Base-by-base conservation (phyloP, 2,113 vertebrate species). In the Sardina pilchardus region DNA sequence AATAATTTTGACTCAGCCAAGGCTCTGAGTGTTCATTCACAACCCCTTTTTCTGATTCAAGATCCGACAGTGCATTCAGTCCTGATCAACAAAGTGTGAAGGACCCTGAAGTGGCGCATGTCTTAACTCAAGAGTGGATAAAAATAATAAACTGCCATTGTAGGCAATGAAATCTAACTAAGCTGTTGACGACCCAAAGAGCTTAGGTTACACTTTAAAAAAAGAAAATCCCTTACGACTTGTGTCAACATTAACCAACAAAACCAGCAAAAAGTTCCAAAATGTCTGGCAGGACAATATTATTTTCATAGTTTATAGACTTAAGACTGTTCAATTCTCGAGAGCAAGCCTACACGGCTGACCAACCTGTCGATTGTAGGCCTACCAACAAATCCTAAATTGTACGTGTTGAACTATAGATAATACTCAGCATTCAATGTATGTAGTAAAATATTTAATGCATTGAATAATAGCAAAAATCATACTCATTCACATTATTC, bases 401-500 rank as follows among this genome's bases (percentile, higher is more conserved):
- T 26, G 45, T 34, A 34, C n/a, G 53, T 47, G 9, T 47, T 0
- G 14, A 45, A 34, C 63, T 82, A 45, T 26, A 48, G 7, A 86
- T 78, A 78, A 78, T 78, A 78, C 71, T 34, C 71, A 78, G 71
- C 71, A 36, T 78, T 34, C 71, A 21, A 21, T 82, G 39, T 42
- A 36, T 78, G 4, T 75, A 24, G 39, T 56, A 48, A 81, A 44
- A 63, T 56, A n/a, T 50, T 81, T 84, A 53, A 89, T 71, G 67
- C 88, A 83, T 81, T 81, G 59, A 50, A 84, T 75, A 78, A 81
- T 80, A 45, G 36, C 67, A 84, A 84, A 84, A 83, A 86, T 84
- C 44, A 39, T 83, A 81, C 67, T 84, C 89, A 88, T 91, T 90
- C 86, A 87, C 87, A 95, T 95, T 94, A 94, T 94, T 96, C 91